Conservation (phyloP, 1,140 invertebrate genomes). For the Adoxophyes honmai region DNA sequence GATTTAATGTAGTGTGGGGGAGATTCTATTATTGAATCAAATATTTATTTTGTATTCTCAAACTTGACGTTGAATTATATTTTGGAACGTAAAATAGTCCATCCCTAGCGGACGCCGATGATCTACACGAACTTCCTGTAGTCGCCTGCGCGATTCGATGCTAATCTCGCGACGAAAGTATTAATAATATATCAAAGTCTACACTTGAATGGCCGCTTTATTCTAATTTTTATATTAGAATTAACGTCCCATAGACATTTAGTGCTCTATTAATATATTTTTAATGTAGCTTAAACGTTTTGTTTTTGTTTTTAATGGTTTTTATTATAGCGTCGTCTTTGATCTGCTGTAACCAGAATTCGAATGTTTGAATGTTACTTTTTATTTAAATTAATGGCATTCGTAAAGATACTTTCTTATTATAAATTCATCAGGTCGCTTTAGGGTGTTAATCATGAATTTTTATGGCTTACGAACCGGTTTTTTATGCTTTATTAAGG, state of each 20-base stretch:
- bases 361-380: conserved; percentile 19
- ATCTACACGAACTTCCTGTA: conserved; percentile 25
- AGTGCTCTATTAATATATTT: conserved; percentile 62
- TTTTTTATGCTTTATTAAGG: conserved; percentile 18
- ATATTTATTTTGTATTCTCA: no score
- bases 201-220: conserved; percentile 19
- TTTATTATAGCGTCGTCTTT: conserved; percentile 36
- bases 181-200: conserved; percentile 58
- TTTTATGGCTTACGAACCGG: conserved; percentile 23
- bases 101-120: conserved; percentile 31
- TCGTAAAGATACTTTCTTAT: conserved; percentile 31
- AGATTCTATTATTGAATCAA: no score
- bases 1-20: neutral
- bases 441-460: conserved; percentile 22
- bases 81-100: neutral
- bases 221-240: conserved; percentile 47
- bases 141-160: conserved; percentile 30
- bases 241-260: conserved; percentile 48
- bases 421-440: conserved; percentile 27
- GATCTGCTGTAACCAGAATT: conserved; percentile 44
- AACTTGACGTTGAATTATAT: neutral
- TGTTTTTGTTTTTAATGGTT: conserved; percentile 56
- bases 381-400: conserved; percentile 35
- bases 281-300: conserved; percentile 61
- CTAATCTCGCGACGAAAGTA: conserved; percentile 45